A percentile compares a stretch with the other conserved stretches of the same genome.
These are phyloP conservation scores for Xiphorhynchus elegans DNA, from an alignment of 2,113 vertebrate species.

Conservation along the genomic window DNA sequence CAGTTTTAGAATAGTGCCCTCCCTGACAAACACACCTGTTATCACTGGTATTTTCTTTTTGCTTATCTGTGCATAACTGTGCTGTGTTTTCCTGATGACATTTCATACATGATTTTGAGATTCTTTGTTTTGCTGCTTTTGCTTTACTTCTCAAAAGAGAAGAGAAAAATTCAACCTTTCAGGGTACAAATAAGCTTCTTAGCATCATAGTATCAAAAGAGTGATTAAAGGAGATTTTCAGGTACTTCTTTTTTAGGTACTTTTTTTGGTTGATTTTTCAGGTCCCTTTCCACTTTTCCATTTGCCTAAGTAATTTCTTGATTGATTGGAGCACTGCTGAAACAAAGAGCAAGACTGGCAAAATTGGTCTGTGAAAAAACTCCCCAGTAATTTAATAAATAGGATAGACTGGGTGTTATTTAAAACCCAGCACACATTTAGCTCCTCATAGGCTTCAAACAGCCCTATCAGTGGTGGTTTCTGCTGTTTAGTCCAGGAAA, in stretches of 20 bases:
- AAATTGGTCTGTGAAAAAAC: background rate
- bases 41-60: conserved; percentile 21
- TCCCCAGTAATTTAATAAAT: background rate
- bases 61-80: background rate
- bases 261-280: background rate
- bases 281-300: background rate
- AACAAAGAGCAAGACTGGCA: background rate
- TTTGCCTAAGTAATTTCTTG: background rate
- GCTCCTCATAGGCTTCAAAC: background rate
- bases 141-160: background rate
- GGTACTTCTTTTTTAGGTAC: background rate
- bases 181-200: background rate
- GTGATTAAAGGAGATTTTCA: background rate
- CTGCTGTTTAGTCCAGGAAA: background rate
- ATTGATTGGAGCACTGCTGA: background rate
- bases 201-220: background rate
- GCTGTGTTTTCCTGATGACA: background rate
- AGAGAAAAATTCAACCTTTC: conserved; percentile 1
- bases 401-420: background rate
- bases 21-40: background rate
- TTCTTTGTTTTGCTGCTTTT: background rate
- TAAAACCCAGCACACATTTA: background rate
- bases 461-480: rapidly evolving
- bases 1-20: background rate
- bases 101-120: conserved; percentile 10